phyloP scores from a whole-genome alignment of 2,797 vertebrate genomes.

The Sylvia borin region DNA sequence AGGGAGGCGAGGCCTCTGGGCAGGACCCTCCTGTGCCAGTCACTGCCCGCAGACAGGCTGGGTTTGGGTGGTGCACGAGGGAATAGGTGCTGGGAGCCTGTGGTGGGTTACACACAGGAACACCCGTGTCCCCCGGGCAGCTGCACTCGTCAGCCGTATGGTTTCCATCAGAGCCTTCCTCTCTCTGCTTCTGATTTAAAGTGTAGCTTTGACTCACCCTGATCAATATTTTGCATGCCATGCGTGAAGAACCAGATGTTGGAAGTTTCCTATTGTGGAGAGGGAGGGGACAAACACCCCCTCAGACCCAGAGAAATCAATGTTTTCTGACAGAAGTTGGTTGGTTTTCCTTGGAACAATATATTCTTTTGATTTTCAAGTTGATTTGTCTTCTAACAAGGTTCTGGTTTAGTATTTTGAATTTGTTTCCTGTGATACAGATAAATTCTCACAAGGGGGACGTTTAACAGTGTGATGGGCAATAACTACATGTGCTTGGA shows the following conservation, averaged over 20 bases:
- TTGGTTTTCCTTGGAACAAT: constrained; percentile 71
- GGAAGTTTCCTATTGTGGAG: constrained; percentile 89
- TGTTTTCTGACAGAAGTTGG: constrained; percentile 80
- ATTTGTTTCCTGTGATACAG: constrained; percentile 32
- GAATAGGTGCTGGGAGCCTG: neutral
- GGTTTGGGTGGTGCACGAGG: too few relatives aligned
- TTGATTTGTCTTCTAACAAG: constrained; percentile 75
- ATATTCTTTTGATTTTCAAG: constrained; percentile 66
- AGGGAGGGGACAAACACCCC: constrained; percentile 71
- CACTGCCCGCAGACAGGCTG: accelerated
- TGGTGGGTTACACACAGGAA: neutral
- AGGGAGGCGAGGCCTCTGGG: neutral
- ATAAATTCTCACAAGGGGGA: constrained; percentile 34
- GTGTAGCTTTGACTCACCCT: constrained; percentile 84
- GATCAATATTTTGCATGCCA: constrained; percentile 97
- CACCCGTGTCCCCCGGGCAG: constrained; percentile 45
- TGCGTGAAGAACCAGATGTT: constrained; percentile 97
- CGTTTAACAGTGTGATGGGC: constrained; percentile 26
- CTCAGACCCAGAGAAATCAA: constrained; percentile 89
- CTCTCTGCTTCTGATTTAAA: constrained; percentile 79
- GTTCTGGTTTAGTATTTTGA: constrained; percentile 58
- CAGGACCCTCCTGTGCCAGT: neutral
- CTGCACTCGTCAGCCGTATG: constrained; percentile 69
- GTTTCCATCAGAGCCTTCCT: constrained; percentile 78
- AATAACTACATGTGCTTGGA: neutral